phyloP scores from a whole-genome alignment of 2,888 invertebrate species.

The Lagria hirta region DNA sequence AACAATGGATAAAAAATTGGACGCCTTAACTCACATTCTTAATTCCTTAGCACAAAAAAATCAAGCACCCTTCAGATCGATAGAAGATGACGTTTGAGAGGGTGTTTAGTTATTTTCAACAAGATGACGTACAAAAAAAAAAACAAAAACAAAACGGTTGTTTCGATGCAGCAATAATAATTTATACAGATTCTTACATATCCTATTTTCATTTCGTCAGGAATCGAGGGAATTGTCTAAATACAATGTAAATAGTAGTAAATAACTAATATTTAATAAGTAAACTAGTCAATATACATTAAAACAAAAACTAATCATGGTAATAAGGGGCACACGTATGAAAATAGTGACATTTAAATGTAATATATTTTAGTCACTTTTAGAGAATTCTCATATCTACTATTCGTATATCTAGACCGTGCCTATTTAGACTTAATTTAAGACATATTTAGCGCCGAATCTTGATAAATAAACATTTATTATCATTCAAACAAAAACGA shows the following conservation, averaged over 20 bases:
- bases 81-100: conserved; percentile 58
- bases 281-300: conserved; percentile 26
- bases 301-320: conserved; percentile 38
- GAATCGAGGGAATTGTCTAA: conserved; percentile 8
- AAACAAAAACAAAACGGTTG: too few species aligned
- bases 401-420: conserved; percentile 27
- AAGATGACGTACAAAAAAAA: conserved; percentile 15
- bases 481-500: too few species aligned
- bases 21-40: conserved; percentile 61
- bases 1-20: conserved; percentile 64
- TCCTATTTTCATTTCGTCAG: conserved; percentile 9
- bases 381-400: conserved; percentile 20
- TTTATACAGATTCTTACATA: conserved; percentile 16
- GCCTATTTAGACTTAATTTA: conserved; percentile 31
- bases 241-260: conserved; percentile 17
- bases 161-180: conserved; percentile 17
- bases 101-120: too few species aligned
- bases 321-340: conserved; percentile 37
- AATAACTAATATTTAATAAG: conserved; percentile 3
- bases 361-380: conserved; percentile 27
- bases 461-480: too few species aligned
- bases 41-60: conserved; percentile 62
- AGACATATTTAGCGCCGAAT: too few species aligned
- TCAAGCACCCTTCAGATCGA: conserved; percentile 55
- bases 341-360: conserved; percentile 20